Percentiles rank a stretch among this genome's conserved stretches.
These are phyloP conservation scores for Drosophila lutescens DNA, from an alignment of 2,888 invertebrate genomes.

Conservation along the genomic window DNA sequence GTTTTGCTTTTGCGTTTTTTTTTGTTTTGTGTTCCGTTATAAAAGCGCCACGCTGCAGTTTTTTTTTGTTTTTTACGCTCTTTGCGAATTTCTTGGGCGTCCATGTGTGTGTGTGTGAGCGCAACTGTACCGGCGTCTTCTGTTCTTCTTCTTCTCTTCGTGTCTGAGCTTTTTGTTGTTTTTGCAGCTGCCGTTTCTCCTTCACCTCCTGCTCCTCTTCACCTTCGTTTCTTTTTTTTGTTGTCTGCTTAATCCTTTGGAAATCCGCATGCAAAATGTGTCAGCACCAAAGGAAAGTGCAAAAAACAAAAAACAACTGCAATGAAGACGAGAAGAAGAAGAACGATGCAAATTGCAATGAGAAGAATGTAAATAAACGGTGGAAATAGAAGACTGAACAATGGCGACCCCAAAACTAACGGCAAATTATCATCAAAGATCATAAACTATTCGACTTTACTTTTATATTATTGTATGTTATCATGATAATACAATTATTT, in stretches of 20 bases:
- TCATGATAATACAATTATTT: no score
- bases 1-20: conserved; percentile 14
- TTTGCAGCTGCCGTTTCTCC: conserved; percentile 35
- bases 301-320: not conserved
- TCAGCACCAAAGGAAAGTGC: conserved; percentile 12
- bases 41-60: conserved; percentile 35
- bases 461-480: not conserved
- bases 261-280: conserved; percentile 24
- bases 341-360: not conserved
- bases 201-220: not conserved
- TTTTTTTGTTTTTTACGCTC: conserved; percentile 3
- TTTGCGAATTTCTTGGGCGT: not conserved
- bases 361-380: not conserved
- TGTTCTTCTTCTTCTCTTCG: conserved; percentile 7
- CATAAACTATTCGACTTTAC: not conserved
- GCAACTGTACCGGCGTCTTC: conserved; percentile 47
- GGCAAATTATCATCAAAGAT: not conserved
- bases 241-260: conserved; percentile 26
- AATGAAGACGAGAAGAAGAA: not conserved
- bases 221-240: not conserved
- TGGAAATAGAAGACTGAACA: not conserved
- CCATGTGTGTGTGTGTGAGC: conserved; percentile 25
- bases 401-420: not conserved
- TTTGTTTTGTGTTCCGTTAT: conserved; percentile 33
- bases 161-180: conserved; percentile 28